Percentiles rank a stretch among this genome's conserved stretches.
Conservation (phyloP, 2,888 invertebrate species). For the Dendrolimus houi region DNA sequence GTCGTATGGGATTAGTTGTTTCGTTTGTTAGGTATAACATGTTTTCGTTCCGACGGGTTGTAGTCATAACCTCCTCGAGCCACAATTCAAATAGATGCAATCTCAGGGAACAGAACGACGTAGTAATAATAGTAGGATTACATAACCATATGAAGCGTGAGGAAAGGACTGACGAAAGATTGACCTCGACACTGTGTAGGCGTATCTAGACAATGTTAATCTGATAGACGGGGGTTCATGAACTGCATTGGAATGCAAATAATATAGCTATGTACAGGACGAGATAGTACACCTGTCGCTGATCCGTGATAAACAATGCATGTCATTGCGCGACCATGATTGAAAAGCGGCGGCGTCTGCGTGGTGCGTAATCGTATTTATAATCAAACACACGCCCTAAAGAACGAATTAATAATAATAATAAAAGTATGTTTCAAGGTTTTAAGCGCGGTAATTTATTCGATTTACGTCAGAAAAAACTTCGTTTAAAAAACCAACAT, state of each 20-base stretch:
- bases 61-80: constrained; percentile 11
- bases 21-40: neutral
- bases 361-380: constrained; percentile 3
- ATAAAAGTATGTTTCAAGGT: too few species aligned
- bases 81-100: constrained; percentile 27
- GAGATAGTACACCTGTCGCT: constrained; percentile 62
- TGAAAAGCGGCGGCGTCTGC: constrained; percentile 20
- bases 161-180: constrained; percentile 42
- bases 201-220: constrained; percentile 53
- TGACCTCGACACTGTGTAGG: constrained; percentile 45
- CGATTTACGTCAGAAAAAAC: too few species aligned
- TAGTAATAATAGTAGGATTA: constrained; percentile 35
- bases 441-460: too few species aligned
- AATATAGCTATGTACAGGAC: constrained; percentile 65
- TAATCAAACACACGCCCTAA: too few species aligned
- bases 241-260: constrained; percentile 70
- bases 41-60: neutral
- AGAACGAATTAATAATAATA: too few species aligned
- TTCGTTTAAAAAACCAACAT: too few species aligned
- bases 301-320: constrained; percentile 61
- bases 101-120: constrained; percentile 23
- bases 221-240: constrained; percentile 52
- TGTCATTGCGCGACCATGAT: constrained; percentile 43
- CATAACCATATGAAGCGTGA: constrained; percentile 32
- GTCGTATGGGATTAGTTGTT: neutral